Percentiles rank a stretch among this genome's conserved stretches.
These are phyloP conservation scores for Psittacula echo DNA, from an alignment of 2,797 vertebrate genomes.

Conservation along the genomic window DNA sequence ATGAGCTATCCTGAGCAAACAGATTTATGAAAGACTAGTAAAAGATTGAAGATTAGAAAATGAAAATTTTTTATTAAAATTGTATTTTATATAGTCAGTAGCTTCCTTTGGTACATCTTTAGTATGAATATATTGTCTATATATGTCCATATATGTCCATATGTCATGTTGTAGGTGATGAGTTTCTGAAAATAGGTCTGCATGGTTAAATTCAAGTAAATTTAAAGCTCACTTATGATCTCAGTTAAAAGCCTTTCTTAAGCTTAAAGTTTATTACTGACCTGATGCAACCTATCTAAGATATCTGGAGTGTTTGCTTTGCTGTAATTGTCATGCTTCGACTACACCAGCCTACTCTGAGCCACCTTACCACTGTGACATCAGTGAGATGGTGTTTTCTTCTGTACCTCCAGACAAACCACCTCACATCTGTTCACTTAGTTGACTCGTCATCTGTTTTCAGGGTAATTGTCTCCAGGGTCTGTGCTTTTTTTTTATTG, in stretches of 20 bases:
- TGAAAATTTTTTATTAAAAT: neutral
- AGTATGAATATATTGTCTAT: neutral
- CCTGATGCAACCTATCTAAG: neutral
- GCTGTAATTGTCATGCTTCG: neutral
- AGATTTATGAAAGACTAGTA: neutral
- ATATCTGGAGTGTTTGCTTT: neutral
- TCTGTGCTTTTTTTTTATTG: neutral
- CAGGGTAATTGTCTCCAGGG: neutral
- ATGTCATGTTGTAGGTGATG: accelerated
- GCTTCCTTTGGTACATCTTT: neutral
- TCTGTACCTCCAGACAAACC: neutral
- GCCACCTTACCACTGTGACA: neutral
- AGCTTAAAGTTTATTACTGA: neutral
- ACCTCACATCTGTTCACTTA: neutral
- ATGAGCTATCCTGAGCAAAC: neutral
- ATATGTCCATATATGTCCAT: neutral
- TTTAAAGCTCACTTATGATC: neutral
- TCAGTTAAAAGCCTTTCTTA: neutral
- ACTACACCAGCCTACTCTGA: neutral
- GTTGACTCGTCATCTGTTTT: neutral
- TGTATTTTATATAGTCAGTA: neutral
- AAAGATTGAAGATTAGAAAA: neutral
- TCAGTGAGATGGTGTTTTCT: neutral
- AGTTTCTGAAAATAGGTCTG: neutral
- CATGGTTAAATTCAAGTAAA: neutral